phyloP scores from a whole-genome alignment of 1,140 invertebrate genomes.

The Ips nitidus region DNA sequence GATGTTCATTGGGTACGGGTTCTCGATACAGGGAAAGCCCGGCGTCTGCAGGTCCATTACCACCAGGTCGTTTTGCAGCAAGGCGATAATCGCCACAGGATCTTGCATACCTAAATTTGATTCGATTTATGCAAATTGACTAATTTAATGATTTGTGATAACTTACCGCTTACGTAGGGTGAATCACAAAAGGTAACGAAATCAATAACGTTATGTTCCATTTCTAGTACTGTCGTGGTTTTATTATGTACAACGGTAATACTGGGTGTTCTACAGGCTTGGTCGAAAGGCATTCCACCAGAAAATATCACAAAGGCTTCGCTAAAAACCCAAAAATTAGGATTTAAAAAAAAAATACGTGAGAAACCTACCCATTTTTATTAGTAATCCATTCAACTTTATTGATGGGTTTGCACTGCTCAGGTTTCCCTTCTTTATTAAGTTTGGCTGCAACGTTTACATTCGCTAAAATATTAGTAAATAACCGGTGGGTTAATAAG shows the following conservation, averaged over 20 bases:
- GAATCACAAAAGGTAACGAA: conserved; percentile 82
- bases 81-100: conserved; percentile 95
- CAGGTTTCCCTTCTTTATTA: conserved; percentile 82
- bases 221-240: conserved; percentile 95
- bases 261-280: conserved; percentile 86
- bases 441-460: conserved; percentile 71
- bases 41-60: conserved; percentile 93
- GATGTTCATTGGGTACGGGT: conserved; percentile 99
- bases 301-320: conserved; percentile 93
- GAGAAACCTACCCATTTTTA: conserved; percentile 72
- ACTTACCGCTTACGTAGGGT: conserved; percentile 86
- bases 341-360: neutral
- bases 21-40: conserved; percentile 98
- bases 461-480: neutral
- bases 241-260: conserved; percentile 95
- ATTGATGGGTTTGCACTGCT: conserved; percentile 88
- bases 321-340: conserved; percentile 54
- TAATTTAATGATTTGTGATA: conserved; percentile 2
- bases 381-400: conserved; percentile 95
- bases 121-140: neutral
- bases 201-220: conserved; percentile 98
- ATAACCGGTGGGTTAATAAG: too few relatives aligned
- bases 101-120: conserved; percentile 82
- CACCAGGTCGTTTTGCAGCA: conserved; percentile 97
- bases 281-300: conserved; percentile 89